These are phyloP conservation scores for Synanthedon tipuliformis DNA, from an alignment of 2,888 invertebrate genomes.

Conservation along the genomic window DNA sequence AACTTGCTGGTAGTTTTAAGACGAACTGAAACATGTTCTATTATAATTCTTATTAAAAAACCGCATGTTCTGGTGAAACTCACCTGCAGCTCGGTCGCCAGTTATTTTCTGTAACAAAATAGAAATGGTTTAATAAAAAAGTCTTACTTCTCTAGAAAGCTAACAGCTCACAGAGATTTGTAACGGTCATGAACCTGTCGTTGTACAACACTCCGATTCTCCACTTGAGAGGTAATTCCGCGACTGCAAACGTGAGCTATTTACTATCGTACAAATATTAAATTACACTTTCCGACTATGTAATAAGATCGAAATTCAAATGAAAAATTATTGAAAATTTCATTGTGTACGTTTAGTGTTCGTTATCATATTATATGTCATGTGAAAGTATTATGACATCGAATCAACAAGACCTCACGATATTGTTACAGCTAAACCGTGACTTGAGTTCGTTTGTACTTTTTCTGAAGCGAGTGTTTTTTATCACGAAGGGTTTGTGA, in stretches of 20 bases:
- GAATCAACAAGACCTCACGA: background rate
- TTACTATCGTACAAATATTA: too few relatives aligned
- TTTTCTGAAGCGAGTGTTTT: background rate
- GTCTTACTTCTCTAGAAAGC: constrained; percentile 27
- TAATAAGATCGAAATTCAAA: constrained; percentile 3
- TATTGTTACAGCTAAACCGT: background rate
- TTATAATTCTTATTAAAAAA: too few relatives aligned
- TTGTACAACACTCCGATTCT: constrained; percentile 10
- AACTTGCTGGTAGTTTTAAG: too few relatives aligned
- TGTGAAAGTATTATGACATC: background rate
- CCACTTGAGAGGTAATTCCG: constrained; percentile 23
- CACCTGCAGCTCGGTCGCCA: constrained; percentile 1
- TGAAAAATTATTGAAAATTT: background rate
- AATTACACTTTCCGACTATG: background rate
- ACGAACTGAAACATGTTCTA: too few relatives aligned
- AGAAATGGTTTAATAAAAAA: background rate
- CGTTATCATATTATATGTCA: background rate
- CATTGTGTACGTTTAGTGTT: background rate
- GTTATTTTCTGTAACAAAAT: constrained; percentile 6
- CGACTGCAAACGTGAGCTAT: constrained; percentile 12
- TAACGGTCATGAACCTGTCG: constrained; percentile 21
- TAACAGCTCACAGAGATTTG: constrained; percentile 14
- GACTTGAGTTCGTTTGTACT: background rate
- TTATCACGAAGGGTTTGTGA: background rate
- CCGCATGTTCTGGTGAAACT: background rate